Conservation (phyloP, 2,888 invertebrate species). For the Tipula unca region DNA sequence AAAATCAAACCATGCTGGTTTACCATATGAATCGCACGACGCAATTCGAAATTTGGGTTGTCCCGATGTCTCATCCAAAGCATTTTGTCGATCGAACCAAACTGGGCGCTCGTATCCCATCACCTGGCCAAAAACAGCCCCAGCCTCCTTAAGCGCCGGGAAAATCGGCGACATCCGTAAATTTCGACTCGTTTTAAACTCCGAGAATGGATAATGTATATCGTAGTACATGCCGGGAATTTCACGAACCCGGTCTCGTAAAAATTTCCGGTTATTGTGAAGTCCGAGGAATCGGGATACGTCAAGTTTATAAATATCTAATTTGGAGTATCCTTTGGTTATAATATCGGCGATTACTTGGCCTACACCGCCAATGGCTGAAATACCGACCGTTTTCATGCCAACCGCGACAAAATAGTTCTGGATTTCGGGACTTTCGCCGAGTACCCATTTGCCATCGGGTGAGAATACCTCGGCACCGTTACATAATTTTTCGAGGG, state of each 20-base stretch:
- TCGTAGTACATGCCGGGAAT: slow-evolving; percentile 73
- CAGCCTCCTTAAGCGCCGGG: slow-evolving; percentile 79
- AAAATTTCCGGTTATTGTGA: slow-evolving; percentile 90
- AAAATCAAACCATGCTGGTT: slow-evolving; percentile 87
- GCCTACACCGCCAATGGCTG: slow-evolving; percentile 92
- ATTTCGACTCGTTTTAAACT: slow-evolving; percentile 81
- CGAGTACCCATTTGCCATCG: slow-evolving; percentile 92
- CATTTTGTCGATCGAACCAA: slow-evolving; percentile 65
- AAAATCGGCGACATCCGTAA: slow-evolving; percentile 92
- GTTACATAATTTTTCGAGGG: slow-evolving; percentile 73
- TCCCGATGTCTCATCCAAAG: slow-evolving; percentile 37
- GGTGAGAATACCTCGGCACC: slow-evolving; percentile 94
- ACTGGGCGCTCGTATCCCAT: slow-evolving; percentile 97
- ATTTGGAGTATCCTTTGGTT: slow-evolving; percentile 65
- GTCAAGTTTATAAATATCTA: slow-evolving; percentile 83
- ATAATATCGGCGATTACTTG: slow-evolving; percentile 82
- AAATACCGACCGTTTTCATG: slow-evolving; percentile 93
- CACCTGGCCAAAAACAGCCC: slow-evolving; percentile 92
- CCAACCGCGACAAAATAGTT: slow-evolving; percentile 92
- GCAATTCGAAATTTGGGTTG: slow-evolving; percentile 52
- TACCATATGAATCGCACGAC: slow-evolving; percentile 75
- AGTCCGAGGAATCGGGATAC: slow-evolving; percentile 83
- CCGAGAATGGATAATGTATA: slow-evolving; percentile 72
- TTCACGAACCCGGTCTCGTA: slow-evolving; percentile 84
- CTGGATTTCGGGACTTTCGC: slow-evolving; percentile 84